Evolutionary conservation across 1,140 invertebrate species (phyloP), one percentile per base, ranked within the genome.

Genomic region (Drosophila pallidifrons): DNA sequence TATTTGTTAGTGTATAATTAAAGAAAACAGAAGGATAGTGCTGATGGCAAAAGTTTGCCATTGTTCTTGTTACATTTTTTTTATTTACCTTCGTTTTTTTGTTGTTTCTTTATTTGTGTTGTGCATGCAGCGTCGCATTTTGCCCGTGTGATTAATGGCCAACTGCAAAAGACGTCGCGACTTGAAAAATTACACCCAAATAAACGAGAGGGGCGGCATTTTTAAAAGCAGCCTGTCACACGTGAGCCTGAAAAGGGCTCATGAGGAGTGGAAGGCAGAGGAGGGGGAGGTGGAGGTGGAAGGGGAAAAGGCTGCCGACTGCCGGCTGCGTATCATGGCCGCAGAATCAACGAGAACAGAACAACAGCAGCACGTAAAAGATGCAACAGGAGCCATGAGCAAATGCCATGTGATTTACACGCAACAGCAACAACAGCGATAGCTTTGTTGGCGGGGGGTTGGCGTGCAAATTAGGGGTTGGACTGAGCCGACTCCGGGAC

Each of bases 321-420:
- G 65, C 46, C 46, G 35, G 43, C 54, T 52, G 59, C 59, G 52
- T 64, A 73, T 64, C 81, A 61, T 78, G 46, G 60, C 41, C 38
- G 70, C 64, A 63, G 69, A 75, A 82, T 83, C 72, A 76, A 74
- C 68, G 38, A 68, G 66, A 35, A 16, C 55, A 60, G 59, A 57
- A 59, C 35, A 66, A 46, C 45, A 15, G 61, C 28, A 72, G 77
- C 85, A 88, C 85, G 85, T 88, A 85, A 89, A 88, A 89, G 81
- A 89, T 89, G 85, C 85, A 89, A 89, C 85, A 89, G 85, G 81
- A 81, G 82, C 69, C 69, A 70, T 25, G 70, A 88, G 77, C 69
- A 85, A 90, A 89, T 77, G 82, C 81, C 85, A 81, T 85, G 85
- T 85, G 85, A 89, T 89, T 89, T 89, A 89, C 85, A 89, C 85